phyloP scores from a whole-genome alignment of 2,113 vertebrate species.

The Phalacrocorax carbo region DNA sequence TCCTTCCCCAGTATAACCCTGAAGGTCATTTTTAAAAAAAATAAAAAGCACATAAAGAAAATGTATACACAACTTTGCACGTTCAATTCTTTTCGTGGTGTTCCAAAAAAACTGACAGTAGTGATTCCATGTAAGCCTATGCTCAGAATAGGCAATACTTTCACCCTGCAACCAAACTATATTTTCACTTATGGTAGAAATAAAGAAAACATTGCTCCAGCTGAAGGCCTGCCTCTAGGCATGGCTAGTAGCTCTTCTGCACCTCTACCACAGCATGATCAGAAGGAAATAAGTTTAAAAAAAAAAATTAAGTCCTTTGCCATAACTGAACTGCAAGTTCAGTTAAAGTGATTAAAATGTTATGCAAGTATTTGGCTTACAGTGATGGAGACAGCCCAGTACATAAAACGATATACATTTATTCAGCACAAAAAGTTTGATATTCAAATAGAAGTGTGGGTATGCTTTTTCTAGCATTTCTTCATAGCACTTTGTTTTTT shows the following conservation, averaged over 20 bases:
- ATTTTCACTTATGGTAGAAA: not conserved
- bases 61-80: not conserved
- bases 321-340: not conserved
- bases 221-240: not conserved
- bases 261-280: not conserved
- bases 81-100: not conserved
- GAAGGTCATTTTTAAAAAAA: not conserved
- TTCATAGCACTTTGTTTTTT: not conserved
- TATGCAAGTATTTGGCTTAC: not conserved
- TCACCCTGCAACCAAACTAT: not conserved
- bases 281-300: not conserved
- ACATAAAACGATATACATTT: conserved; percentile 28
- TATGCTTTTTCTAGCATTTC: not conserved
- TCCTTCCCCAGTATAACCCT: not conserved
- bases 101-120: not conserved
- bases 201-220: not conserved
- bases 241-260: not conserved
- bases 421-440: conserved; percentile 27
- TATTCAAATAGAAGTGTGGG: not conserved
- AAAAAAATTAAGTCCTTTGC: not conserved
- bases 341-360: not conserved
- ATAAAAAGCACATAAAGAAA: not conserved
- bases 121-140: not conserved
- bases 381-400: not conserved
- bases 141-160: not conserved